Evolutionary conservation across 2,888 invertebrate species (phyloP), one percentile per base, ranked within the genome.

Genomic region (Ectemnius cavifrons): DNA sequence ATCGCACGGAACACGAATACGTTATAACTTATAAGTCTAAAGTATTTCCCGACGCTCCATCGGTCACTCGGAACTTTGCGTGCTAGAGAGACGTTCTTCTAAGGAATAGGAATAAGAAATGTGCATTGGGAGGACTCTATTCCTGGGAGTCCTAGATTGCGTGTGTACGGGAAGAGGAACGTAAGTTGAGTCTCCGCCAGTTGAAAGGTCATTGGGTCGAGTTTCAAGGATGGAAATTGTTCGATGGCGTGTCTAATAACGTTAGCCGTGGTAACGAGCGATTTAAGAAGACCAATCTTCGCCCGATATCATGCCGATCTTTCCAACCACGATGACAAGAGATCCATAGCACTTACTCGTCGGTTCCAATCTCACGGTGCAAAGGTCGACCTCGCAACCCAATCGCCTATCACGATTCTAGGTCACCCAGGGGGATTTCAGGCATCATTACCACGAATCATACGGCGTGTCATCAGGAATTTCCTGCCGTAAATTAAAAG

Each of bases 201-300:
- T 73, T 62, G 66, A 83, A 83, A 83, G 83, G 83, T 81, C 67
- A 83, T 75, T 84, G 68, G 83, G 83, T 81, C 83, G 78, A 75
- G 74, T 74, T 71, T 71, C 71, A 78, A 71, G 74, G 63, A 73
- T 65, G 65, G 63, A 71, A 73, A 76, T 71, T 68, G 68, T 67
- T 61, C 73, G 78, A 65, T 63, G 63, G 46, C 62, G 62, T 61
- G 66, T 72, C 75, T 37, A 60, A 75, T 71, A 73, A 67, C 11
- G 66, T 73, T 27, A 14, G 67, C 14, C 74, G 27, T 20, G 67
- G 59, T 46, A 28, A 58, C 28, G 65, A 28, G 47, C 14, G 60
- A 67, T 47, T 71, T 74, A 18, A 59, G 52, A 65, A 60, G 20
- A 46, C 56, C 27, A 27, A 60, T 5, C 27, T 20, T 27, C 27